Conservation (phyloP, 2,797 vertebrate species). For the Lutjanus argentimaculatus region DNA sequence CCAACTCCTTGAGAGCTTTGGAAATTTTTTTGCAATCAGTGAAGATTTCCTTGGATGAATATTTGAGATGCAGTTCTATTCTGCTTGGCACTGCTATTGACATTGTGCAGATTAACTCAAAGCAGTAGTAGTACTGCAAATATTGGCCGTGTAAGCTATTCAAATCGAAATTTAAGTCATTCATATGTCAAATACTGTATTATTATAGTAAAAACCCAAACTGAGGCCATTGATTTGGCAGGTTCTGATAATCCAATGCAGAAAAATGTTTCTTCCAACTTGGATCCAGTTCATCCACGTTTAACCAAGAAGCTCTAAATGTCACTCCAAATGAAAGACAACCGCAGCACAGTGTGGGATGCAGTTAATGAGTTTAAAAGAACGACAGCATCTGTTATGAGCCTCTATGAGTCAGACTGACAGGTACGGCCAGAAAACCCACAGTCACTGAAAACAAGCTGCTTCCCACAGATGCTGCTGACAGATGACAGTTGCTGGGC, state of each 20-base stretch:
- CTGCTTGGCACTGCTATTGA: conserved; percentile 35
- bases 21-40: conserved; percentile 61
- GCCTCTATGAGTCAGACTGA: conserved; percentile 70
- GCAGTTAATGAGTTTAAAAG: conserved; percentile 77
- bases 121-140: conserved; percentile 24
- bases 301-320: conserved; percentile 48
- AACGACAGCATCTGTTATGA: conserved; percentile 68
- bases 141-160: conserved; percentile 43
- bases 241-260: conserved; percentile 17
- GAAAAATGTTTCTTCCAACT: conserved; percentile 20
- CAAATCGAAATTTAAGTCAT: conserved; percentile 42
- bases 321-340: conserved; percentile 67
- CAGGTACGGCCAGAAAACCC: conserved; percentile 75
- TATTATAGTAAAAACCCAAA: conserved; percentile 41
- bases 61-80: conserved; percentile 33
- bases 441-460: conserved; percentile 78
- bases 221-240: conserved; percentile 29
- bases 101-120: conserved; percentile 38
- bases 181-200: conserved; percentile 43
- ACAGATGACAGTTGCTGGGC: conserved; percentile 83
- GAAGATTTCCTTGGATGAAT: conserved; percentile 59
- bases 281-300: conserved; percentile 45
- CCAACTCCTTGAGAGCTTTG: conserved; percentile 55
- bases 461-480: conserved; percentile 84
- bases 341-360: conserved; percentile 53